Base-by-base conservation (phyloP, 2,888 invertebrate species). In the Ecliptopera silaceata region DNA sequence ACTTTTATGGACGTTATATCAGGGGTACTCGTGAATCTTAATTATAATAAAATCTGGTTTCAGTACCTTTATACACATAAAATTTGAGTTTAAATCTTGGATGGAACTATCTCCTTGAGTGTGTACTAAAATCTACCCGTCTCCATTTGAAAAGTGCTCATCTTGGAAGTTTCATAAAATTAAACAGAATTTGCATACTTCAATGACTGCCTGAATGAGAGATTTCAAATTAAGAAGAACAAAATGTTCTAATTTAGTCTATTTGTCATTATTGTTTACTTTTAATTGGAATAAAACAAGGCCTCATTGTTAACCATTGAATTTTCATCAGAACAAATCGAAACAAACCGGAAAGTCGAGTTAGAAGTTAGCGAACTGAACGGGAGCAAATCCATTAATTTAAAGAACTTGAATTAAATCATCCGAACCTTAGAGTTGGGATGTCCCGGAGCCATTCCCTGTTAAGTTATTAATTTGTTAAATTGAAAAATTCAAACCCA, bases 321-420 rank as follows among this genome's bases (percentile, higher is more conserved):
- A 80, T 82, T 80, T 77, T 77, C 74, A 86, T 85, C 82, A 82
- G 74, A 81, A 85, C 82, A 86, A 88, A 88, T 88, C 86, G 82
- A 81, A 84, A 86, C 84, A 84, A 86, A 84, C 83, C 82, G 79
- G 69, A 79, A 86, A 86, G 84, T 87, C 79, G 75, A 78, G 76
- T 82, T 79, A 70, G 70, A 82, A 87, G 77, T 86, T 81, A 71
- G 68, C 70, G 80, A 81, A 77, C 42, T 49, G 42, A 51, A 52
- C 76, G 77, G 74, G 74, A 77, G 75, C 72, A 74, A 74, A 84
- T 82, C 82, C 84, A 86, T 88, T 86, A 87, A 88, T 85, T 83
- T 75, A 79, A 80, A 82, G 75, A 86, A 85, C 78, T 86, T 81
- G 78, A 84, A 86, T 87, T 82, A 82, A 88, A 84, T 85, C 82